These are phyloP conservation scores for Dendrolimus pini DNA, from an alignment of 2,888 invertebrate genomes.

Conservation along the genomic window DNA sequence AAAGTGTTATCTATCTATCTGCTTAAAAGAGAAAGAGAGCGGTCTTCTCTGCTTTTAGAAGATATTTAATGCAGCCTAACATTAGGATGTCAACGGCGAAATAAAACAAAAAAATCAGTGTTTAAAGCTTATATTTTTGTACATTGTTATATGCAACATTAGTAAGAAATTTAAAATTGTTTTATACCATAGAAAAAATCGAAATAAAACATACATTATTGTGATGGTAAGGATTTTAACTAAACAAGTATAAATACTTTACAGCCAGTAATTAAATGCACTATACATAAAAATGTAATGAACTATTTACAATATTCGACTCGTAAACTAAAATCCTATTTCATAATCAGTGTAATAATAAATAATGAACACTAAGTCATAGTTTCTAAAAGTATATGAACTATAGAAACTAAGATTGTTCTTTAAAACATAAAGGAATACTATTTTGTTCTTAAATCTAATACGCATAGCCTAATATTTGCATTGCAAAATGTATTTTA, in stretches of 20 bases:
- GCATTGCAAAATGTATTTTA: slow-evolving; percentile 22
- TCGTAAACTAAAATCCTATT: slow-evolving; percentile 31
- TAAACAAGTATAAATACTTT: slow-evolving; percentile 53
- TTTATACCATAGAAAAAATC: slow-evolving; percentile 9
- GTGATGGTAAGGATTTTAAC: slow-evolving; percentile 35
- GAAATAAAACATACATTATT: slow-evolving; percentile 16
- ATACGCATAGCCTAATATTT: slow-evolving; percentile 32
- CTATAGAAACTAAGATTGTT: slow-evolving; percentile 26
- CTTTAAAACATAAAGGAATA: slow-evolving; percentile 44
- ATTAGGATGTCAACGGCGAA: slow-evolving; percentile 2
- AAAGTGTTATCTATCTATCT: no score
- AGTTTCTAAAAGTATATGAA: slow-evolving; percentile 34
- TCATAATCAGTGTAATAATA: slow-evolving; percentile 50
- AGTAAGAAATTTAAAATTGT: slow-evolving; percentile 43
- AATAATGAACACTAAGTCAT: slow-evolving; percentile 49
- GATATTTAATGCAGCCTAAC: no score
- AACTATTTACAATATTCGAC: slow-evolving; percentile 52
- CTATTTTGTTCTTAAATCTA: slow-evolving; percentile 50
- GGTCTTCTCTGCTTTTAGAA: no score
- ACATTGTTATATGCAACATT: slow-evolving; percentile 67
- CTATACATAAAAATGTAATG: slow-evolving; percentile 54
- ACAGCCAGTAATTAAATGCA: slow-evolving; percentile 69
- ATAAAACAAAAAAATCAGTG: slow-evolving; percentile 30
- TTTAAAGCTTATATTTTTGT: slow-evolving; percentile 75
- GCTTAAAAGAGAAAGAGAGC: no score